A percentile compares a stretch with the other conserved stretches of the same genome.
Evolutionary conservation across 1,140 invertebrate genomes (phyloP).

Genomic region (Drosophila willistoni): DNA sequence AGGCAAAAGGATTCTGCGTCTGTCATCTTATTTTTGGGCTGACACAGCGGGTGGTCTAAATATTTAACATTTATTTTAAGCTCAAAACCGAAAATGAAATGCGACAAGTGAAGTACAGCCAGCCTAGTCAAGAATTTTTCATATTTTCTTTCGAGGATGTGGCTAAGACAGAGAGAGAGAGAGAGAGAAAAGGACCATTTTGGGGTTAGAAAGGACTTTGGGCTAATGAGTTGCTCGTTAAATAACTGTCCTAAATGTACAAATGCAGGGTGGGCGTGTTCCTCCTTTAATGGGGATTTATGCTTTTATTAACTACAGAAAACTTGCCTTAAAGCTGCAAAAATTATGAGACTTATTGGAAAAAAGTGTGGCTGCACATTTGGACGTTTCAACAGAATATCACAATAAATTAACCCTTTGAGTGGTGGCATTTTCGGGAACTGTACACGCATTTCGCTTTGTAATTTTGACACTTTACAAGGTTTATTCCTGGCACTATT

Average conservation of each 20-base stretch:
- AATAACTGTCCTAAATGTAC: slow-evolving; percentile 39
- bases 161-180: neutral
- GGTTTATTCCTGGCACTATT: slow-evolving; percentile 19
- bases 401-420: neutral
- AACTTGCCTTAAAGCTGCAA: neutral
- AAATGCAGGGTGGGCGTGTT: neutral
- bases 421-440: neutral
- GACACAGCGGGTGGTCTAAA: slow-evolving; percentile 64
- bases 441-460: slow-evolving; percentile 18
- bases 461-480: slow-evolving; percentile 35
- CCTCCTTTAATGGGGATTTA: neutral
- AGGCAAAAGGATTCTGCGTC: slow-evolving; percentile 30
- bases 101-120: slow-evolving; percentile 32
- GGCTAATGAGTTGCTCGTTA: slow-evolving; percentile 63
- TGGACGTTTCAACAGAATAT: neutral
- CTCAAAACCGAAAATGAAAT: slow-evolving; percentile 64
- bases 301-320: neutral
- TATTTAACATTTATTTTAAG: slow-evolving; percentile 63
- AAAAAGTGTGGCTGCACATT: neutral
- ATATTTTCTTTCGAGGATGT: neutral
- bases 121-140: neutral
- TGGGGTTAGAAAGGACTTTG: slow-evolving; percentile 3
- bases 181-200: slow-evolving; percentile 3
- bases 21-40: slow-evolving; percentile 60
- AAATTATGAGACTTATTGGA: neutral